phyloP scores from a whole-genome alignment of 2,113 vertebrate species.

The Protomyctophum bolini region DNA sequence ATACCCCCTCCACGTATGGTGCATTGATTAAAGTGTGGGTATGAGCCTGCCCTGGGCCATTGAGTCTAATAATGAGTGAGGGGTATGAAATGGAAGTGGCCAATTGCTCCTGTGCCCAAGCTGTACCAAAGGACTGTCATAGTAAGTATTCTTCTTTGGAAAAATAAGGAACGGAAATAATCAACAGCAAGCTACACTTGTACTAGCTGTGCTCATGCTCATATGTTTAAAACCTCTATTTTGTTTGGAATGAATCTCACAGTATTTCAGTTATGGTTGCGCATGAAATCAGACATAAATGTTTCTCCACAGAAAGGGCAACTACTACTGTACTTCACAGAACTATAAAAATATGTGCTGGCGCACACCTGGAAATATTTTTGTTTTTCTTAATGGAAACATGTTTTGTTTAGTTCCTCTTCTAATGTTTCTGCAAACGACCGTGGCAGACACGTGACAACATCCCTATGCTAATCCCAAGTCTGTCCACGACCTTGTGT shows the following conservation, averaged over 20 bases:
- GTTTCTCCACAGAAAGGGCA: constrained; percentile 13
- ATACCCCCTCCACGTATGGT: constrained; percentile 91
- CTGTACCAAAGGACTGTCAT: constrained; percentile 92
- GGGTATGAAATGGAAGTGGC: constrained; percentile 88
- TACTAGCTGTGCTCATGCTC: constrained; percentile 36
- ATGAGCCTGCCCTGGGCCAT: constrained; percentile 93
- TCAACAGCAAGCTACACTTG: constrained; percentile 45
- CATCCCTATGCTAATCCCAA: constrained; percentile 63
- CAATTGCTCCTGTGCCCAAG: constrained; percentile 91
- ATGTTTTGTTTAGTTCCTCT: neutral
- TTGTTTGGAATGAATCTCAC: constrained; percentile 11
- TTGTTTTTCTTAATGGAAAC: too few relatives aligned
- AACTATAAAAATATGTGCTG: neutral
- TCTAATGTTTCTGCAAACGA: constrained; percentile 40
- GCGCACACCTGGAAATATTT: constrained; percentile 15
- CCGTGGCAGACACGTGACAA: constrained; percentile 42
- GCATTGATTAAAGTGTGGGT: constrained; percentile 97
- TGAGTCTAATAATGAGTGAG: constrained; percentile 89
- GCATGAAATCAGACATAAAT: constrained; percentile 38
- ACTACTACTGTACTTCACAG: neutral
- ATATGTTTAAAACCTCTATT: constrained; percentile 18
- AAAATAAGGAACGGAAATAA: constrained; percentile 59
- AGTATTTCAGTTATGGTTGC: constrained; percentile 18
- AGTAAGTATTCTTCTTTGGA: constrained; percentile 93
- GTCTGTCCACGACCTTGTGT: constrained; percentile 71